Percentiles rank a stretch among this genome's conserved stretches.
Conservation (phyloP, 2,797 vertebrate species). For the Lepilemur ruficaudatus region DNA sequence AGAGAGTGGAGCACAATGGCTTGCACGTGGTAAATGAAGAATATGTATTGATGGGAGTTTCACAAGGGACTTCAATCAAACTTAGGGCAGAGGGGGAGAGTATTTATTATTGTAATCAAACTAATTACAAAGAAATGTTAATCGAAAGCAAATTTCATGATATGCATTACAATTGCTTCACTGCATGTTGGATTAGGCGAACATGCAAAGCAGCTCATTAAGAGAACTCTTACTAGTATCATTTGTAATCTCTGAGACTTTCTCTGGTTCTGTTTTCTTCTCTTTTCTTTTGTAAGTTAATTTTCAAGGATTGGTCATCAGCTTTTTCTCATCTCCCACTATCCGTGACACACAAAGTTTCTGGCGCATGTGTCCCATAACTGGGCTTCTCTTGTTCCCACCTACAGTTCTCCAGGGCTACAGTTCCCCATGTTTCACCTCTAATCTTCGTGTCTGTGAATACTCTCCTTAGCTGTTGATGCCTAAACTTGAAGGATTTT, state of each 20-base stretch:
- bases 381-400: background rate
- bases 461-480: background rate
- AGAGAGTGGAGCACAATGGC: background rate
- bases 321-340: background rate
- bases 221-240: background rate
- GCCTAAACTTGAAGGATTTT: background rate
- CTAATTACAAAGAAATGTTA: constrained; percentile 36
- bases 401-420: background rate
- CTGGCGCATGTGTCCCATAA: background rate
- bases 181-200: constrained; percentile 19
- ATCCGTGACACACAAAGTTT: background rate
- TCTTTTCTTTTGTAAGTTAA: background rate
- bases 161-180: background rate
- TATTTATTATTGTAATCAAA: constrained; percentile 41
- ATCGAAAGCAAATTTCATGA: background rate
- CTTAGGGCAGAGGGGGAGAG: background rate
- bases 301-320: background rate
- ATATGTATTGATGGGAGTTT: background rate
- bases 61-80: constrained; percentile 16
- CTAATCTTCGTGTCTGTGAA: background rate
- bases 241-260: background rate
- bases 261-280: background rate
- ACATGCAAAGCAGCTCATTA: constrained; percentile 26
- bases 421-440: background rate
- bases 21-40: background rate